Base-by-base conservation (phyloP, 2,113 vertebrate genomes). In the Morone chrysops region DNA sequence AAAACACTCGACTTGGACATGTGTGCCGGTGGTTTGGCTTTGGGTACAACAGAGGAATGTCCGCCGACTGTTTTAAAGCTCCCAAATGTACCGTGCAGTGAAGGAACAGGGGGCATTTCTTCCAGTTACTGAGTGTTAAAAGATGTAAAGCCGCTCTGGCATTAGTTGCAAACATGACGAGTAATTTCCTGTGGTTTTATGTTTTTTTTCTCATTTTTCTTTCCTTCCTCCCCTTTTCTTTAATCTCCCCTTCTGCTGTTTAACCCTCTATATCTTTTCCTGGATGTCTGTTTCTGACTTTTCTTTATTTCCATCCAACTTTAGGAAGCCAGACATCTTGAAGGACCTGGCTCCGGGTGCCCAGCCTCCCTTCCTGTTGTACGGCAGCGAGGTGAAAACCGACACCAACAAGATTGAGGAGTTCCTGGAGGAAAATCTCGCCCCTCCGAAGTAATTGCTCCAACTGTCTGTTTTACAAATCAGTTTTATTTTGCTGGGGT, bases 401-500 rank as follows among this genome's bases (percentile, higher is more conserved):
- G 97, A 98, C 93, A 98, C 97, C 89, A 98, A 97, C 94, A 97
- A 97, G 93, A 97, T 98, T 0, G 97, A 98, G 90, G 97, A 98
- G 88, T 98, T 98, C 89, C 92, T 98, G 90, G 97, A 98, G 93
- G 96, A 96, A 4, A 95, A 93, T 25, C 95, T 98, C 62, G 89
- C 90, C 85, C 97, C 97, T 71, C 97, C 97, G 6, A 97, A 95
- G 96, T 97, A 96, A 45, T 72, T 36, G 2, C 4, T 41, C 5
- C 0, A 31, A 31, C 31, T 31, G 31, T 31, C 31, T 31, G 31
- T 31, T 31, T 31, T 31, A 31, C 31, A 31, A 31, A 31, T 31
- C 31, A 3, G 31, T 31, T 31, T 31, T 2, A 31, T 31, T 31
- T 31, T 31, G 31, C 2, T 31, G 31, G 31, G 31, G 31, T 31